A percentile compares a stretch with the other conserved stretches of the same genome.
Evolutionary conservation across 1,140 invertebrate species (phyloP).

Genomic region (Drosophila repleta): DNA sequence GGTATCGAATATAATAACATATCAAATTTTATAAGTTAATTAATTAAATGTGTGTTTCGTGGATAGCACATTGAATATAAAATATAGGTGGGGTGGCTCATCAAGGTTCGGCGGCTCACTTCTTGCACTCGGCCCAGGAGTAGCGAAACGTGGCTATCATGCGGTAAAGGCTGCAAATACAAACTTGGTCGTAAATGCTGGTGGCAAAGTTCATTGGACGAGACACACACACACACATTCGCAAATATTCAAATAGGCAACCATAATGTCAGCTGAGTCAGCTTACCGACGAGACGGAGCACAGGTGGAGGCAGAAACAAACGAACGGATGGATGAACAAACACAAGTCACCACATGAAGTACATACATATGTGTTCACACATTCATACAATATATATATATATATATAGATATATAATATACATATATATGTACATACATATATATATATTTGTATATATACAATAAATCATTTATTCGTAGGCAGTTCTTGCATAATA

Average conservation of each 20-base stretch:
- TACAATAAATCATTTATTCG: conserved; percentile 81
- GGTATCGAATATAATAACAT: conserved; percentile 9
- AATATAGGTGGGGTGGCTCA: conserved; percentile 5
- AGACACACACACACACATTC: conserved; percentile 14
- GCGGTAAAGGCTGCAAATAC: conserved; percentile 77
- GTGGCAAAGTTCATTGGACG: conserved; percentile 38
- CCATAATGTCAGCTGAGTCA: conserved; percentile 9
- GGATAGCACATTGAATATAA: background rate
- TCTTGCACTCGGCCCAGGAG: conserved; percentile 70
- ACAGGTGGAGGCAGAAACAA: conserved; percentile 20
- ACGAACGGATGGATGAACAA: conserved; percentile 17
- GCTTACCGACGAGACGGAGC: background rate
- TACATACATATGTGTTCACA: conserved; percentile 22
- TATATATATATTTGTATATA: conserved; percentile 47
- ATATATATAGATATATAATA: conserved; percentile 44
- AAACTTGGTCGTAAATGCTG: conserved; percentile 58
- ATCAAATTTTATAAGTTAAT: conserved; percentile 17
- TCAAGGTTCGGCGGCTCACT: conserved; percentile 42
- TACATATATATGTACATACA: conserved; percentile 18
- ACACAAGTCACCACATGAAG: conserved; percentile 42
- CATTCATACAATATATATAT: conserved; percentile 34
- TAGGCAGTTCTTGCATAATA: conserved; percentile 82
- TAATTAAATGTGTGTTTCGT: conserved; percentile 16
- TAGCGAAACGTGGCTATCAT: conserved; percentile 73
- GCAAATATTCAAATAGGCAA: background rate